A percentile compares a stretch with the other conserved stretches of the same genome.
Conservation (phyloP, 1,140 invertebrate genomes). For the Apocrypta bakeri region DNA sequence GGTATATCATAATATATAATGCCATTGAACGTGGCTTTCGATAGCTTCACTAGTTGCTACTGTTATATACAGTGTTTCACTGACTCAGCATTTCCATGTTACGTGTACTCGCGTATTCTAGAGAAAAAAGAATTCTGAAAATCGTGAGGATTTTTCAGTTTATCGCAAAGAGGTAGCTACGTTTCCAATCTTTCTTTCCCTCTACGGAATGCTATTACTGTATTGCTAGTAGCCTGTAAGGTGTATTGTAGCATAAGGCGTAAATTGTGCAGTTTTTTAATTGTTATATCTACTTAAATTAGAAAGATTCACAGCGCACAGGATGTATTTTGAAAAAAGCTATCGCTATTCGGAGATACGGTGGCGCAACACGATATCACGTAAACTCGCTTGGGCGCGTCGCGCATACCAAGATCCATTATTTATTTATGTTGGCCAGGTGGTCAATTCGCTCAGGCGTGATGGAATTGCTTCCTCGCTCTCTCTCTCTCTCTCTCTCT, state of each 20-base stretch:
- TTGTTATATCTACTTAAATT: no score
- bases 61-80: background rate
- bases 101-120: background rate
- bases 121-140: no score
- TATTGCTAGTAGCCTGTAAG: no score
- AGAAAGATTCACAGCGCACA: no score
- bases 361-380: slow-evolving; percentile 57
- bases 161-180: background rate
- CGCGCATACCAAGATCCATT: slow-evolving; percentile 64
- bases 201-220: no score
- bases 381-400: slow-evolving; percentile 60
- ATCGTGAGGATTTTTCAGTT: background rate
- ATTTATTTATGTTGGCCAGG: slow-evolving; percentile 70
- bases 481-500: background rate
- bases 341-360: background rate
- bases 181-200: no score
- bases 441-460: slow-evolving; percentile 69
- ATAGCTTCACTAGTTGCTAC: background rate
- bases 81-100: background rate
- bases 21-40: slow-evolving; percentile 16
- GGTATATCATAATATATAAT: background rate
- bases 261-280: no score
- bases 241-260: no score
- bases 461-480: slow-evolving; percentile 62
- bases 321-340: no score